Evolutionary conservation across 2,113 vertebrate genomes (phyloP), one percentile per base, ranked within the genome.

Genomic region (Leptodactylus fuscus): DNA sequence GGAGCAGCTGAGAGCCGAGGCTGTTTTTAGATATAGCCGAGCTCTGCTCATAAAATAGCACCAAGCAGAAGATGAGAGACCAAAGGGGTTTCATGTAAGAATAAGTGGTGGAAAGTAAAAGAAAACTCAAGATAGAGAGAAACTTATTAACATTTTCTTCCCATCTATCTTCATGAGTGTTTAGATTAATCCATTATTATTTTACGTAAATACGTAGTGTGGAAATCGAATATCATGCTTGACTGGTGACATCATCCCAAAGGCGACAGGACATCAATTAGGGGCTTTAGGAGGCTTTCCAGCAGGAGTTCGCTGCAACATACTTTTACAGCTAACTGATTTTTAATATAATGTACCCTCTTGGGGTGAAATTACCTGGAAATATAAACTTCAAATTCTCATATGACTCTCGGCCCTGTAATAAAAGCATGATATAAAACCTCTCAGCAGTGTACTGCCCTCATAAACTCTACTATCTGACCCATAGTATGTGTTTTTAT

Each of bases 211-310:
- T 71, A 83, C 74, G 49, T 71, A 83, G 49, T 27, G 69, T 83
- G 69, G 81, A 83, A 83, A 83, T 83, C 29, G n/a, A 83, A 83
- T 83, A 55, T 58, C 69, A 60, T 74, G 81, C 67, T 60, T 60
- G 20, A 29, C 44, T 73, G 22, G n/a, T 83, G 81, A 83, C 49
- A 83, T 83, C 81, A 83, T 83, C 49, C 36, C 22, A 2, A 73
- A 74, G 81, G 81, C 81, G 81, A 83, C 81, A 83, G 81, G 81
- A 83, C 81, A 83, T 83, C 81, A 83, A 83, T 83, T 83, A 83
- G 81, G n/a, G 81, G 81, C 67, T 83, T 83, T 83, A 74, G 58
- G 67, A 74, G 67, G 65, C 81, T 83, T 83, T 83, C 81, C 81
- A 49, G 81, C 81, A 73, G 46, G 34, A 74, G 81, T 22, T 53